A percentile compares a stretch with the other conserved stretches of the same genome.
These are phyloP conservation scores for Mobula birostris DNA, from an alignment of 2,113 vertebrate genomes.

Conservation along the genomic window DNA sequence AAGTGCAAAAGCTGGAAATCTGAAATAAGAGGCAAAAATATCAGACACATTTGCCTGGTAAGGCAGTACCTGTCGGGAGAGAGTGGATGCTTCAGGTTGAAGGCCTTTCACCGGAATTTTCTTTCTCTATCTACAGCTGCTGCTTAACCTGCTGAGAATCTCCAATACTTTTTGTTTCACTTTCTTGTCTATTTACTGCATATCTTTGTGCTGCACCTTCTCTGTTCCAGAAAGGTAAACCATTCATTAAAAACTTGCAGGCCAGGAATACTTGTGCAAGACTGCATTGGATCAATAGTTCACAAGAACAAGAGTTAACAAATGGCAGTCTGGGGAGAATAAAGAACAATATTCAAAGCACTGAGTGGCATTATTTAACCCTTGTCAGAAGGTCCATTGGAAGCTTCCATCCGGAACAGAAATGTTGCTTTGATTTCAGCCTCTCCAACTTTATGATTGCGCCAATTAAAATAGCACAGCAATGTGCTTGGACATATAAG, in stretches of 20 bases:
- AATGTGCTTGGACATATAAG: conserved; percentile 26
- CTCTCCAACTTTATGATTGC: not conserved
- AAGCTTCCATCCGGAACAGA: not conserved
- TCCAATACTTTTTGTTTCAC: no score
- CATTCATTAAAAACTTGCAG: not conserved
- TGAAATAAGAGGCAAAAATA: no score
- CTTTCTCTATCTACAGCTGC: no score
- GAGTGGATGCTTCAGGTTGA: no score
- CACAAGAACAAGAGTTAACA: not conserved
- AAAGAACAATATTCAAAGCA: not conserved
- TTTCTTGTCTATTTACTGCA: not conserved
- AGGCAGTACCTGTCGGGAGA: no score
- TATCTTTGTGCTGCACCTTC: not conserved
- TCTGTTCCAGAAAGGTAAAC: not conserved
- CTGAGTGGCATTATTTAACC: not conserved
- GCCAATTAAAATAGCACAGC: conserved; percentile 6
- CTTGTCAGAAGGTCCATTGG: not conserved
- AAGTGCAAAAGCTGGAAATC: no score
- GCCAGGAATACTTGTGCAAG: not conserved
- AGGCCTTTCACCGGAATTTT: no score
- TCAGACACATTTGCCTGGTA: no score
- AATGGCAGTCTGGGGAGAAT: not conserved
- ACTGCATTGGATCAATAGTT: not conserved
- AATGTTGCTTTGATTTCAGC: not conserved
- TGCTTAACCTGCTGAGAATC: no score